Evolutionary conservation across 2,797 vertebrate species (phyloP), one percentile per base, ranked within the genome.

Genomic region (Orestias chungarensis): DNA sequence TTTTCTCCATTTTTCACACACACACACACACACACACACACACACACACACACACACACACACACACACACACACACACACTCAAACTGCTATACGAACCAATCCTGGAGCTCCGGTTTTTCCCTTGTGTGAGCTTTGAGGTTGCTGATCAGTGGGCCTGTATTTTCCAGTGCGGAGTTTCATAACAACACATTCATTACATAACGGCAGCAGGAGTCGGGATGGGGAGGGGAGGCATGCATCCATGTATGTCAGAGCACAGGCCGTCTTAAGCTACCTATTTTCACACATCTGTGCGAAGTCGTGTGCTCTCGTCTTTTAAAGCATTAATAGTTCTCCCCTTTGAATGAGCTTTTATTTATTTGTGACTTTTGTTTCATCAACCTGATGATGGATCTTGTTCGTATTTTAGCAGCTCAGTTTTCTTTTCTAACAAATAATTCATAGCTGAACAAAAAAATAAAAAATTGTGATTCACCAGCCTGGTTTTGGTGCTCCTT

Each of bases 121-220:
- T 73, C 73, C n/a, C n/a, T n/a, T 69, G 46, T 64, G 74, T 44
- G 64, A 70, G 50, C 80, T 66, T 65, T 73, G 65, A 71, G 69
- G 55, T 76, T 14, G 77, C 83, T 77, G 82, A 88, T 91, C 86
- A 80, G 82, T 68, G 75, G 86, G 74, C 89, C 84, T 8, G 70
- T 91, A 85, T 91, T 90, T 88, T 92, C 84, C 87, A 89, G 76
- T 89, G 87, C 88, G 90, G 88, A 86, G 91, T 93, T 94, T 93
- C 86, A 81, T 93, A 93, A 93, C 89, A 84, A 25, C 87, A 76
- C 89, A 71, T 78, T 71, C 69, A 79, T 93, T 93, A 92, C 91
- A 88, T 93, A 94, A 94, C 87, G 80, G 72, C 84, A 73, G 84
- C 82, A 82, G 79, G 81, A 90, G 79, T 67, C 57, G 76, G 77